Conservation (phyloP, 2,113 vertebrate species). For the Zeus faber region DNA sequence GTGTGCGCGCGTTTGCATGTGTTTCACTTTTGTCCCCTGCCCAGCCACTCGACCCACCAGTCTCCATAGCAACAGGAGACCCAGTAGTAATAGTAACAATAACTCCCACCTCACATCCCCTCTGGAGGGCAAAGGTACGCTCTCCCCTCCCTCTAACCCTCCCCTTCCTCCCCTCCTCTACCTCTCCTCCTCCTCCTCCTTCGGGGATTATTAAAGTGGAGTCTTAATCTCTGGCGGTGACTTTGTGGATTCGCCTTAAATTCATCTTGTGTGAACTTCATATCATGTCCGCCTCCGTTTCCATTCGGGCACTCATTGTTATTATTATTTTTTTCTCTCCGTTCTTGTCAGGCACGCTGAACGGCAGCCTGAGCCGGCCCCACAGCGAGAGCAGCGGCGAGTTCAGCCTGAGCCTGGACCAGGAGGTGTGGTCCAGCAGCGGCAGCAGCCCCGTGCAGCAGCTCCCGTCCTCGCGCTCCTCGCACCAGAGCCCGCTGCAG, state of each 20-base stretch:
- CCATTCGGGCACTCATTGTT: too few species aligned
- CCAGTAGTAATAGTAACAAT: constrained; percentile 96
- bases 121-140: constrained; percentile 92
- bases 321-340: too few species aligned
- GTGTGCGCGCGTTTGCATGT: constrained; percentile 23
- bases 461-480: constrained; percentile 73
- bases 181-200: background rate
- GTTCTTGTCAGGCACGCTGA: constrained; percentile 79
- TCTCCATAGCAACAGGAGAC: constrained; percentile 96
- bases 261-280: too few species aligned
- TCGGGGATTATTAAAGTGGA: too few species aligned
- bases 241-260: too few species aligned
- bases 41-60: constrained; percentile 92
- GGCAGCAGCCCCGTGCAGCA: constrained; percentile 92
- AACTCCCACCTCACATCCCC: constrained; percentile 83
- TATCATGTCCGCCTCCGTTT: too few species aligned
- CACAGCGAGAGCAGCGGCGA: constrained; percentile 97
- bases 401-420: constrained; percentile 86
- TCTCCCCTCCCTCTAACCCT: constrained; percentile 51
- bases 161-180: background rate
- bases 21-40: constrained; percentile 49
- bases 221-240: too few species aligned
- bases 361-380: constrained; percentile 82
- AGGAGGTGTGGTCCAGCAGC: constrained; percentile 91
- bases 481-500: constrained; percentile 83